These are phyloP conservation scores for Exephanes ischioxanthus DNA, from an alignment of 2,888 invertebrate genomes.

Conservation along the genomic window DNA sequence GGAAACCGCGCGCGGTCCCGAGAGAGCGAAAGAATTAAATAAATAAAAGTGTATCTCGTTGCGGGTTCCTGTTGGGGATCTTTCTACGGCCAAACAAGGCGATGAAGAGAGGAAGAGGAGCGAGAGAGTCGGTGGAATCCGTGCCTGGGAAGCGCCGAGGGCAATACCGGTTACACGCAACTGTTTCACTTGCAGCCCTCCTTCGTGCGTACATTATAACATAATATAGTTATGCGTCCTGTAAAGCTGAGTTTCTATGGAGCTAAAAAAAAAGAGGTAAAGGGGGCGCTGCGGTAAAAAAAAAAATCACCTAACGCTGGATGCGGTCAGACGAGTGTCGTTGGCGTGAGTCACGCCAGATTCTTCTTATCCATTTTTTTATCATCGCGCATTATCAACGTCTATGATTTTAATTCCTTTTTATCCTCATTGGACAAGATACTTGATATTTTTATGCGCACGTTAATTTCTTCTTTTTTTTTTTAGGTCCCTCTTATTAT, in stretches of 20 bases:
- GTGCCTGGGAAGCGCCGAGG: constrained; percentile 72
- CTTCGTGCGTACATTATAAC: constrained; percentile 55
- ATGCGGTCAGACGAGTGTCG: constrained; percentile 38
- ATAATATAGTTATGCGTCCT: constrained; percentile 23
- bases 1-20: constrained; percentile 68
- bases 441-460: constrained; percentile 1
- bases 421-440: constrained; percentile 20
- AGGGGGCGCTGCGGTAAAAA: constrained; percentile 27
- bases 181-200: constrained; percentile 63
- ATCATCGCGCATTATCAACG: constrained; percentile 9
- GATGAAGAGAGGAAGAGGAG: constrained; percentile 5
- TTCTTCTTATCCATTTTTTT: constrained; percentile 22
- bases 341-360: constrained; percentile 40
- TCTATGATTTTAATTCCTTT: constrained; percentile 10
- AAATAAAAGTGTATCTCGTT: constrained; percentile 73
- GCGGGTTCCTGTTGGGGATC: constrained; percentile 52
- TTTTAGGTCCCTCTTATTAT: neutral
- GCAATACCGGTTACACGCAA: constrained; percentile 75
- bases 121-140: constrained; percentile 30
- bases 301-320: neutral
- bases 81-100: constrained; percentile 7
- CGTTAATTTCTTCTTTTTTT: neutral
- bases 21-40: constrained; percentile 68
- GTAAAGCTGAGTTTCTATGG: neutral
- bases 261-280: constrained; percentile 11